Base-by-base conservation (phyloP, 2,797 vertebrate species). In the Danio kyathit region DNA sequence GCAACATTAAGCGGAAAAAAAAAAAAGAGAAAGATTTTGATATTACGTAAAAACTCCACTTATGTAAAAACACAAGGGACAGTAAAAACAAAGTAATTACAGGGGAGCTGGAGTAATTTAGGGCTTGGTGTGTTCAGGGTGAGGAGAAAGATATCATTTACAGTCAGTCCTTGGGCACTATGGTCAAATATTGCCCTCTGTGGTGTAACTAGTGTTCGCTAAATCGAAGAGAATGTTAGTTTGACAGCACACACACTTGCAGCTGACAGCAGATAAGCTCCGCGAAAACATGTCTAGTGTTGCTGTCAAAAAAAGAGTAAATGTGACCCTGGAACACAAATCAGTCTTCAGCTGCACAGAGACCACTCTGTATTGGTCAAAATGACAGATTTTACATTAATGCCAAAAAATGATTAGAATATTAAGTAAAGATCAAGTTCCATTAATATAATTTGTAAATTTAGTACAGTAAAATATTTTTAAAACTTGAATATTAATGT, bases 81-180 rank as follows among this genome's bases (percentile, higher is more conserved):
- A 13, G 14, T 59, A 88, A 89, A 91, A 92, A 89, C 86, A 86
- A 74, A 73, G 61, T 85, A 90, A 93, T 91, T 89, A 92, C 83
- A 90, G 87, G 89, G 89, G 80, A 90, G 89, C 89, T 87, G 83
- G 83, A 80, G 84, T 41, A 60, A 80, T 73, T 75, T 61, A 38
- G 74, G 76, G 80, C 75, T 76, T 83, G 44, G 72, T 66, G 76
- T 76, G 82, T 84, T 88, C 76, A 81, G 9, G 38, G 79, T 80
- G 69, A 84, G 85, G 77, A 84, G 81, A 84, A 63, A 82, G 85
- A 87, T 89, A 85, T 93, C 77, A 92, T 93, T 92, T 90, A 81
- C 69, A 80, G 82, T 74, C 84, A 44, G 17, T 67, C 21, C 43
- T 40, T 70, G 59, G 59, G 21, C 40, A 54, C 79, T 64, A 65